Base-by-base conservation (phyloP, 1,140 invertebrate genomes). In the Brachionus plicatilis region DNA sequence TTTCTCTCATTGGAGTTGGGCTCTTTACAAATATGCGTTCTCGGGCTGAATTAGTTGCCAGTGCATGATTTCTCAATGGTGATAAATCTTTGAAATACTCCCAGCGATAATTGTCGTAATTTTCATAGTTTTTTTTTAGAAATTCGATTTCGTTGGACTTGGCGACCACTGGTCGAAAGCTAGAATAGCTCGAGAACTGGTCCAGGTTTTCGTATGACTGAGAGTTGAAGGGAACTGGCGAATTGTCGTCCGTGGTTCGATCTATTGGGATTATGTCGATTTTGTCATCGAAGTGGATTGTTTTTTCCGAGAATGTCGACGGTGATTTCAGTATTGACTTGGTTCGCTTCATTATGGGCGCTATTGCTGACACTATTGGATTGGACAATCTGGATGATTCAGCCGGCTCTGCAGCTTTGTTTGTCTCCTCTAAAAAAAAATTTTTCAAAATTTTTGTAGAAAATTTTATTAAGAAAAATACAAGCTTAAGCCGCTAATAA, bases 241-340 rank as follows among this genome's bases (percentile, higher is more conserved):
- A 76, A 9, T 47, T 29, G 24, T 47, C 37, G 17, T 72, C 68
- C 0, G 33, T 72, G 4, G 41, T 65, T 47, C 79, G 29, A 41
- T 82, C 79, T 37, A 82, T 65, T 27, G 37, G 79, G 8, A 82
- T 82, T 43, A 82, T 47, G 41, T 82, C 29, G 2, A 82, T 47
- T 14, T 68, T 60, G 60, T 82, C 79, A 47, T 82, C 79, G n/a
- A 82, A 82, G 8, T 82, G 79, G 20, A 82, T 82, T 2, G 79
- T 45, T 65, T 82, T 82, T 68, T 82, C 79, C 2, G n/a, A 43
- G 45, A 65, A 45, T 20, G 79, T 65, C 9, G 79, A 82, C 33
- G 79, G 79, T 47, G 79, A 65, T 60, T 82, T 82, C 45, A 82
- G 60, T 43, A 82, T 82, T 65, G 79, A 82, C 43, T 82, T 82